phyloP scores from a whole-genome alignment of 2,113 vertebrate species.

The Rhinolophus sinicus region DNA sequence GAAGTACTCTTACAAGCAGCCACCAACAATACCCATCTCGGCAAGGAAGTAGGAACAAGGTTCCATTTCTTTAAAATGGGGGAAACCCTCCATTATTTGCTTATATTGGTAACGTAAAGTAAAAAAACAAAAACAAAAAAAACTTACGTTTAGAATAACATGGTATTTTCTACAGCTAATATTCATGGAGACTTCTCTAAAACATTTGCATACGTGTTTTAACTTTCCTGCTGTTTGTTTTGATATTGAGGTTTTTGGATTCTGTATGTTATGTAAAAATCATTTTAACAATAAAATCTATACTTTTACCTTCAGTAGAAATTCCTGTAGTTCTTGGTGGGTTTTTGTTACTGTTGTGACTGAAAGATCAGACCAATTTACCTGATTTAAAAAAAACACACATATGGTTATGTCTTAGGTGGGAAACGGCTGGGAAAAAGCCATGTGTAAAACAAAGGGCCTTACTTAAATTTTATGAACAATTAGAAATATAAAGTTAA shows the following conservation, averaged over 20 bases:
- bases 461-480: slow-evolving; percentile 55
- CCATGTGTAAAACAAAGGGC: slow-evolving; percentile 59
- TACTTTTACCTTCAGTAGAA: slow-evolving; percentile 92
- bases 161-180: not conserved
- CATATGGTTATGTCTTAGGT: slow-evolving; percentile 59
- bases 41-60: not conserved
- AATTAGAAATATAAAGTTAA: slow-evolving; percentile 54
- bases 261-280: slow-evolving; percentile 54
- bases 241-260: slow-evolving; percentile 11
- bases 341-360: slow-evolving; percentile 94
- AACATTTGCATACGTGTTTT: not conserved
- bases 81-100: not conserved
- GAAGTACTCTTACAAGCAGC: not conserved
- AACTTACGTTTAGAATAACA: not conserved
- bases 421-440: slow-evolving; percentile 49
- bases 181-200: not conserved
- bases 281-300: slow-evolving; percentile 74
- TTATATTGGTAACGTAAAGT: not conserved
- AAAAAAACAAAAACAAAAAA: not conserved
- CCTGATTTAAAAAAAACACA: slow-evolving; percentile 85
- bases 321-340: slow-evolving; percentile 94
- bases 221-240: not conserved
- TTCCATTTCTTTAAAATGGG: not conserved
- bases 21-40: not conserved
- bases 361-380: slow-evolving; percentile 94